Base-by-base conservation (phyloP, 64 coral and sea anemone species). In the Acropora tenuis region DNA sequence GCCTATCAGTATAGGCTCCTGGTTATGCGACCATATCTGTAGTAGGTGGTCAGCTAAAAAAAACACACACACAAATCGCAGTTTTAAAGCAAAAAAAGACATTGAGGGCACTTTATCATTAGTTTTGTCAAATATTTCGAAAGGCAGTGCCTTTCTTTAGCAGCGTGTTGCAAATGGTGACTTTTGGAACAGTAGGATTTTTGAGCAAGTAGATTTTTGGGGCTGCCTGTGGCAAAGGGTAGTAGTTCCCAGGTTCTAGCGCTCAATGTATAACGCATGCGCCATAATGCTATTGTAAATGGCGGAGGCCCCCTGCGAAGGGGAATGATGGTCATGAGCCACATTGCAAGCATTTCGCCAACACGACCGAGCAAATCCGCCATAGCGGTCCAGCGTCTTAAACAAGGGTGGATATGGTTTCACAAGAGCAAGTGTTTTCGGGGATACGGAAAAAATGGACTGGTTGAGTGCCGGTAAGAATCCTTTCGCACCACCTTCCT, bases 291-390 rank as follows among this genome's bases (percentile, higher is more conserved):
- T 16, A 85, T 85, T 85, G 82, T 85, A 85, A 96, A 96, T 96
- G 94, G 94, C 92, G 92, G 88, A 90, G 67, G 82, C 92, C 95
- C 94, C 94, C 95, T 89, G 95, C 95, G 83, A 97, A 97, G 95
- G 95, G 95, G 95, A 97, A 97, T 97, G 95, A 94, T 97, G 95
- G 95, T 97, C 95, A 97, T 97, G 95, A 92, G 95, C 95, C 95
- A 88, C 82, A 97, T 97, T 97, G 95, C 95, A 94, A 93, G 95
- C 95, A 97, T 97, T 97, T 97, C 94, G 95, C 95, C 95, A 97
- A 97, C 92, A 91, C 92, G 95, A 97, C 92, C 41, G 88, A 91
- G 68, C 92, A 97, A 97, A 97, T 97, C 95, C 92, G 95, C 95
- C 95, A 97, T 97, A 94, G 86, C 95, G 49, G 95, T 18, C 60